Percentiles rank a stretch among this genome's conserved stretches.
Conservation (phyloP, 1,140 invertebrate genomes). For the Littorina saxatilis region DNA sequence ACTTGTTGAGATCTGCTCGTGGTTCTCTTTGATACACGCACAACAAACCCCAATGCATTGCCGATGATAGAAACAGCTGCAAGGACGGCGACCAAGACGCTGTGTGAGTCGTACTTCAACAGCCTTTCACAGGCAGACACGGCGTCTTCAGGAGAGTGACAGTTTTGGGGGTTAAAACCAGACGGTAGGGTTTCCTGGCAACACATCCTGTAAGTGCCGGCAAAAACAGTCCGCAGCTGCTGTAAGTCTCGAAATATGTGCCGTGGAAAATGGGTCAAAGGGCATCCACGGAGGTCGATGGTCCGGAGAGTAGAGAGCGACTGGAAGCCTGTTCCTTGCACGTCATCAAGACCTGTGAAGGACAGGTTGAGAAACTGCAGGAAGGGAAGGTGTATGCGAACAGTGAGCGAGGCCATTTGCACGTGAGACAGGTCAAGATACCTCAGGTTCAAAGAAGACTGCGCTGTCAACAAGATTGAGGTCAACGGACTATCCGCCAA, state of each 20-base stretch:
- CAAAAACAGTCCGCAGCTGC: constrained; percentile 30
- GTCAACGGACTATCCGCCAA: too few relatives aligned
- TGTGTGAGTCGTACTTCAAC: constrained; percentile 39
- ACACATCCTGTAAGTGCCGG: constrained; percentile 50
- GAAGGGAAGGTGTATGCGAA: not conserved
- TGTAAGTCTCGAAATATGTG: too few relatives aligned
- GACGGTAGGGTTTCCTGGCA: constrained; percentile 32
- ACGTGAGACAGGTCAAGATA: not conserved
- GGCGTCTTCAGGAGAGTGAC: constrained; percentile 43
- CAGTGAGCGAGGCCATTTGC: too few relatives aligned
- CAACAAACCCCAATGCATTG: constrained; percentile 50
- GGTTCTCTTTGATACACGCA: constrained; percentile 37
- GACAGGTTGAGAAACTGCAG: too few relatives aligned
- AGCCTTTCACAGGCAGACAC: constrained; percentile 57
- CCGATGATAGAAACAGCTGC: constrained; percentile 48
- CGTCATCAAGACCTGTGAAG: not conserved
- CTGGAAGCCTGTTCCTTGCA: not conserved
- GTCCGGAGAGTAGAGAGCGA: not conserved
- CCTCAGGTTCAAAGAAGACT: not conserved
- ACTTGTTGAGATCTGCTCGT: constrained; percentile 16
- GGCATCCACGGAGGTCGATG: constrained; percentile 31
- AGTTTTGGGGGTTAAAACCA: constrained; percentile 27
- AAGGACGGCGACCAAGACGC: constrained; percentile 49
- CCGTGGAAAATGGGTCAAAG: constrained; percentile 21
- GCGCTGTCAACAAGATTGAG: not conserved